Percentiles rank a stretch among this genome's conserved stretches.
phyloP scores from a whole-genome alignment of 1,140 invertebrate species.

The Hyles euphorbiae region DNA sequence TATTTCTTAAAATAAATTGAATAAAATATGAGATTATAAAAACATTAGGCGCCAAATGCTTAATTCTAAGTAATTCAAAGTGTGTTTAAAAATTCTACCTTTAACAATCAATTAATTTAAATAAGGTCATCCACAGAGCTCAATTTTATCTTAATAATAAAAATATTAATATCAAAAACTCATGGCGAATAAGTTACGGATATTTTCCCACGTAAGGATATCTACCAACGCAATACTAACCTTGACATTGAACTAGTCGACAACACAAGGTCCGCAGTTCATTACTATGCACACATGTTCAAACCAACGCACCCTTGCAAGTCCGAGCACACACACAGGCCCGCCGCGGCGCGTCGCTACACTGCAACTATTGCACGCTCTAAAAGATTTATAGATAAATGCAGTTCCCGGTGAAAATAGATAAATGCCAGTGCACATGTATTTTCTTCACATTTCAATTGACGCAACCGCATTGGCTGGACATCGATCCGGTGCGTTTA shows the following conservation, averaged over 20 bases:
- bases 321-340: conserved; percentile 48
- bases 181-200: no score
- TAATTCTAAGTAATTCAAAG: no score
- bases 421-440: conserved; percentile 74
- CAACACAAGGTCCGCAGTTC: conserved; percentile 11
- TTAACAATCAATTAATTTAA: no score
- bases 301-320: background rate
- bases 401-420: conserved; percentile 75
- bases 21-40: no score
- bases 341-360: conserved; percentile 62
- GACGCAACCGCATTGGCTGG: conserved; percentile 60
- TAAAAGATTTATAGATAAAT: conserved; percentile 76
- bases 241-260: conserved; percentile 15
- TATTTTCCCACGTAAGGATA: no score
- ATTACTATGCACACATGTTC: conserved; percentile 11
- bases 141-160: no score
- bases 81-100: no score
- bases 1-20: no score
- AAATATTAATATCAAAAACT: no score
- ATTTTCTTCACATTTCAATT: conserved; percentile 70
- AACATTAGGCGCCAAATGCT: no score
- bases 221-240: background rate
- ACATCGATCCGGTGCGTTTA: conserved; percentile 41
- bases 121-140: no score
- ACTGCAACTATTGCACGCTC: conserved; percentile 75